These are phyloP conservation scores for Thalassoma bifasciatum DNA, from an alignment of 2,113 vertebrate species.

Conservation along the genomic window DNA sequence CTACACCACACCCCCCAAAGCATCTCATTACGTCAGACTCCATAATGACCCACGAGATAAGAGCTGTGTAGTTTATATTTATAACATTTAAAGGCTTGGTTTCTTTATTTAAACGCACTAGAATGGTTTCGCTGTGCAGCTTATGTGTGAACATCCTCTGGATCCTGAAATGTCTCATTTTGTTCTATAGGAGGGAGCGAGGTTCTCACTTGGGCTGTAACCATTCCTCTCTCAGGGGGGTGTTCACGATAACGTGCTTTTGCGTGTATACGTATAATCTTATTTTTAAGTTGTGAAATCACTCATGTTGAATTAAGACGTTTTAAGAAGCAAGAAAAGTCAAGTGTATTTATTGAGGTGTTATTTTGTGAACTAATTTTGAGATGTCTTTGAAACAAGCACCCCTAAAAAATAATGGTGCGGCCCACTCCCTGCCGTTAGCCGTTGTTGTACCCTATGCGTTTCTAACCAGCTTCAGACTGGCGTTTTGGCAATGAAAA, in stretches of 20 bases:
- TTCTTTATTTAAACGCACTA: conserved; percentile 7
- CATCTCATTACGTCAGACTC: conserved; percentile 69
- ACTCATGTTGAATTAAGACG: too few species aligned
- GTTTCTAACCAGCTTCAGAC: conserved; percentile 64
- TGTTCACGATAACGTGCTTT: fast-evolving
- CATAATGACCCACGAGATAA: conserved; percentile 44
- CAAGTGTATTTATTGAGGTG: fast-evolving
- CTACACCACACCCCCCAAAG: conserved; percentile 40
- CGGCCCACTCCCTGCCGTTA: conserved; percentile 77
- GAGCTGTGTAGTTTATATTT: not conserved
- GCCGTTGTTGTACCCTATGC: conserved; percentile 77
- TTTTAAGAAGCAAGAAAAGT: fast-evolving
- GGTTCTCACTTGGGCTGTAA: conserved; percentile 48
- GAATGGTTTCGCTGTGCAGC: not conserved
- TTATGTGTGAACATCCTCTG: conserved; percentile 41
- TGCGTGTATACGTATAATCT: fast-evolving
- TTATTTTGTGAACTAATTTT: not conserved
- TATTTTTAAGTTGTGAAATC: too few species aligned
- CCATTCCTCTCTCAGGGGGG: conserved; percentile 48
- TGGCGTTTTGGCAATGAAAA: conserved; percentile 63
- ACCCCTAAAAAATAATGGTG: conserved; percentile 67
- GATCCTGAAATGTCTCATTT: conserved; percentile 64
- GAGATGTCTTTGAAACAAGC: not conserved
- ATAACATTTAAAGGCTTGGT: not conserved
- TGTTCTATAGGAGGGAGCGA: conserved; percentile 68